These are phyloP conservation scores for Yponomeuta evonymella DNA, from an alignment of 2,888 invertebrate genomes.

Conservation along the genomic window DNA sequence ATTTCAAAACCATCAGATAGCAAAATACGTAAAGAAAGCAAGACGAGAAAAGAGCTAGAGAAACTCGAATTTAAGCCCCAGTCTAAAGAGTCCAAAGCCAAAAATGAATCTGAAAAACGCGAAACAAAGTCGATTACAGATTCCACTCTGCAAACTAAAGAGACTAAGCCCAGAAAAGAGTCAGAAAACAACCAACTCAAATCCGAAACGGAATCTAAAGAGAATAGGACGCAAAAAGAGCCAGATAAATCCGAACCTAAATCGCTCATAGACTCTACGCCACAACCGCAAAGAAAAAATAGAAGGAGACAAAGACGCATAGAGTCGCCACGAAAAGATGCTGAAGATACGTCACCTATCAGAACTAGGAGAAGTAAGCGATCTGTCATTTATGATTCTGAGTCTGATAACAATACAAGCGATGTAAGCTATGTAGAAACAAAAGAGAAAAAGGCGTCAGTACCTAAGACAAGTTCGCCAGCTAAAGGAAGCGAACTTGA, in stretches of 20 bases:
- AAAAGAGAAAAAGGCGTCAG: background rate
- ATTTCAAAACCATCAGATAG: slow-evolving; percentile 19
- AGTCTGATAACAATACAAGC: slow-evolving; percentile 35
- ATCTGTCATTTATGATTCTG: slow-evolving; percentile 39
- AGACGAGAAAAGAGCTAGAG: slow-evolving; percentile 14
- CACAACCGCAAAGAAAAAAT: slow-evolving; percentile 15
- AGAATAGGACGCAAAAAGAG: background rate
- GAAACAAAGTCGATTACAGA: slow-evolving; percentile 20
- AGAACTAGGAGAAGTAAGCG: slow-evolving; percentile 34
- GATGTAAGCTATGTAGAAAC: slow-evolving; percentile 4
- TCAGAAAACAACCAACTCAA: slow-evolving; percentile 20
- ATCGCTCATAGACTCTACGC: background rate
- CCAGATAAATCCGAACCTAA: background rate
- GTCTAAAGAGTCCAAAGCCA: background rate
- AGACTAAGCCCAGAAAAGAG: background rate
- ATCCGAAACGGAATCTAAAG: slow-evolving; percentile 18
- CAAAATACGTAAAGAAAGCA: slow-evolving; percentile 21
- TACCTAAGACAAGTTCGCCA: slow-evolving; percentile 16
- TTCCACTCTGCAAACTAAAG: background rate
- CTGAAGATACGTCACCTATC: slow-evolving; percentile 19
- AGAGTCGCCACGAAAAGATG: slow-evolving; percentile 17
- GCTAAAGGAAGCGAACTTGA: slow-evolving; percentile 7
- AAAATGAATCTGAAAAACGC: slow-evolving; percentile 18
- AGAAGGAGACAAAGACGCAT: slow-evolving; percentile 21
- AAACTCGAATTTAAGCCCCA: background rate